Evolutionary conservation across 2,113 vertebrate species (phyloP).

Genomic region (Hippocampus guttulatus): DNA sequence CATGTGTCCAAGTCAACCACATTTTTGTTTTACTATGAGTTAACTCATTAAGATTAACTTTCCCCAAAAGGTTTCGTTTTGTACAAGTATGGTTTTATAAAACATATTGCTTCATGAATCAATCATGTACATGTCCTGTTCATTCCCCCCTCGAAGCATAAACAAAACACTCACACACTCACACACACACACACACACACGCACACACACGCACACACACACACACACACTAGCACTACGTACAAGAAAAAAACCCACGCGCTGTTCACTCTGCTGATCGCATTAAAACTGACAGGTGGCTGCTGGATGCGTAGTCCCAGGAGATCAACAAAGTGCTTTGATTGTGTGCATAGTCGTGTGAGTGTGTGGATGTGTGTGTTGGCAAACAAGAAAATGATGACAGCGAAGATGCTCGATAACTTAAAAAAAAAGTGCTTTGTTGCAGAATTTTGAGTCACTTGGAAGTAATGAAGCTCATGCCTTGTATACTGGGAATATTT

Average conservation of each 20-base stretch:
- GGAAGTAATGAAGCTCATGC: not conserved
- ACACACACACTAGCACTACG: not conserved
- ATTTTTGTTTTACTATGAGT: too few species aligned
- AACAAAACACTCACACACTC: not conserved
- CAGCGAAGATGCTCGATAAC: not conserved
- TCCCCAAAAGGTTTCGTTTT: not conserved
- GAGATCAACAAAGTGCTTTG: slow-evolving; percentile 52
- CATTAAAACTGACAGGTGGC: slow-evolving; percentile 52
- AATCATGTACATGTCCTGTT: not conserved
- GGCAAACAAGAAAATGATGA: not conserved
- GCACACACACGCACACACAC: not conserved
- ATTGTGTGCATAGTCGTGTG: slow-evolving; percentile 4
- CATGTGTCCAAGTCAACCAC: too few species aligned
- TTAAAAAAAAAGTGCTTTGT: not conserved
- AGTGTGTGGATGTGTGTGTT: slow-evolving; percentile 15
- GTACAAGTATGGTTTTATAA: not conserved
- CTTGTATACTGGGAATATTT: not conserved
- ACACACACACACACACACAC: not conserved
- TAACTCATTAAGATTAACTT: not conserved
- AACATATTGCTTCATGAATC: not conserved
- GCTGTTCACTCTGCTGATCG: slow-evolving; percentile 19
- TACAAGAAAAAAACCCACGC: not conserved
- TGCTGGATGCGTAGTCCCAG: slow-evolving; percentile 46
- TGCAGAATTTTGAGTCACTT: not conserved
- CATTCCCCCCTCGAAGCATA: slow-evolving; percentile 2